Percentiles rank a stretch among this genome's conserved stretches.
Conservation (phyloP, 2,888 invertebrate genomes). For the Onchidella celtica region DNA sequence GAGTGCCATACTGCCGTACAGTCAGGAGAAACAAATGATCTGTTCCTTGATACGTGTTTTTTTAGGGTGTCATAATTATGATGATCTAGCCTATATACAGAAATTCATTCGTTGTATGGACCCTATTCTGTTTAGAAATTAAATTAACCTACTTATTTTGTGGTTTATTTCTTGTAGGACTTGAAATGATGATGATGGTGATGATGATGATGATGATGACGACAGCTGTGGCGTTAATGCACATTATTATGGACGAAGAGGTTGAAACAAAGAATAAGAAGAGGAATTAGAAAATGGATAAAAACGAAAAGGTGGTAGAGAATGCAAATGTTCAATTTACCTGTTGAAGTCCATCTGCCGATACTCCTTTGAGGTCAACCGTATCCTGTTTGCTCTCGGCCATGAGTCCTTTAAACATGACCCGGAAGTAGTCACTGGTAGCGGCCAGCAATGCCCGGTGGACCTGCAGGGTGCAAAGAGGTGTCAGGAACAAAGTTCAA, state of each 20-base stretch:
- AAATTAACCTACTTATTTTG: no score
- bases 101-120: no score
- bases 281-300: neutral
- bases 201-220: no score
- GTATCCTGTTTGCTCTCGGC: conserved; percentile 77
- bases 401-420: conserved; percentile 79
- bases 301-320: neutral
- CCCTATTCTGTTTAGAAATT: no score
- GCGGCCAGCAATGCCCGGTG: conserved; percentile 78
- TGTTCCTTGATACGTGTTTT: no score
- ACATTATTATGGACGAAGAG: neutral
- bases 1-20: no score
- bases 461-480: conserved; percentile 65
- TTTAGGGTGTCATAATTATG: no score
- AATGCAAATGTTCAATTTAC: conserved; percentile 8
- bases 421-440: conserved; percentile 79
- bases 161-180: no score
- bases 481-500: no score
- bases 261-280: neutral
- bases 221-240: neutral
- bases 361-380: conserved; percentile 76
- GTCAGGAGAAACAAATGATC: no score
- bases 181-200: no score
- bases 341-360: conserved; percentile 64
- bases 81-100: no score